Evolutionary conservation across 2,888 invertebrate genomes (phyloP).

Genomic region (Xylota sylvarum): DNA sequence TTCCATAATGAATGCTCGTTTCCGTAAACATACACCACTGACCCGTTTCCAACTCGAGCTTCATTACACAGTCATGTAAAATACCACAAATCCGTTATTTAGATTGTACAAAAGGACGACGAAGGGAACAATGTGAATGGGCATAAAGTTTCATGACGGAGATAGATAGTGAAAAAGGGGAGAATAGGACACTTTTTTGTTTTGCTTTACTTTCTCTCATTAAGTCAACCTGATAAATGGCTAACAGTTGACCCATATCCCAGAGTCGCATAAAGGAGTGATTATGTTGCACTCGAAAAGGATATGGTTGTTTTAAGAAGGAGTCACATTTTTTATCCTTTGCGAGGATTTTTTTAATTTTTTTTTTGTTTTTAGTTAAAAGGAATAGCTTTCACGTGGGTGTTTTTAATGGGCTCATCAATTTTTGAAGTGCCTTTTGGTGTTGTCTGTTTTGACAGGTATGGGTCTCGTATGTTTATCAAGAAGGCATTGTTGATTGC

Average conservation of each 20-base stretch:
- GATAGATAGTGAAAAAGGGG: slow-evolving; percentile 50
- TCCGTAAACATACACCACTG: slow-evolving; percentile 72
- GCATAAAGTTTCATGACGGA: slow-evolving; percentile 67
- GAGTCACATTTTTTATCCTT: slow-evolving; percentile 8
- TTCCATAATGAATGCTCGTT: slow-evolving; percentile 59
- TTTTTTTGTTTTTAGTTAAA: slow-evolving; percentile 8
- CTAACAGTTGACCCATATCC: slow-evolving; percentile 69
- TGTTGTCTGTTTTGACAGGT: slow-evolving; percentile 30
- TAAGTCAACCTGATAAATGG: slow-evolving; percentile 75
- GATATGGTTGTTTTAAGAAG: not conserved
- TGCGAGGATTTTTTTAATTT: slow-evolving; percentile 13
- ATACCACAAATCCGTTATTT: slow-evolving; percentile 71
- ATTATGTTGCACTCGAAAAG: slow-evolving; percentile 49
- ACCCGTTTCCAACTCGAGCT: slow-evolving; percentile 63
- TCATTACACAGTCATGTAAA: slow-evolving; percentile 67
- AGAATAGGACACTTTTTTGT: slow-evolving; percentile 30
- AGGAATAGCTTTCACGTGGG: slow-evolving; percentile 41
- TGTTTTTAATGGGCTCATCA: slow-evolving; percentile 60
- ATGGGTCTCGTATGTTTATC: slow-evolving; percentile 3
- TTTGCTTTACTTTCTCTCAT: slow-evolving; percentile 46
- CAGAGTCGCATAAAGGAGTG: slow-evolving; percentile 67
- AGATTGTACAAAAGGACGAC: slow-evolving; percentile 68
- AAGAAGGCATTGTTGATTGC: not conserved
- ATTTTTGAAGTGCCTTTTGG: slow-evolving; percentile 66
- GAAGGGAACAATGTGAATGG: slow-evolving; percentile 59